Base-by-base conservation (phyloP, 1,140 invertebrate genomes). In the Saxidomus purpurata region DNA sequence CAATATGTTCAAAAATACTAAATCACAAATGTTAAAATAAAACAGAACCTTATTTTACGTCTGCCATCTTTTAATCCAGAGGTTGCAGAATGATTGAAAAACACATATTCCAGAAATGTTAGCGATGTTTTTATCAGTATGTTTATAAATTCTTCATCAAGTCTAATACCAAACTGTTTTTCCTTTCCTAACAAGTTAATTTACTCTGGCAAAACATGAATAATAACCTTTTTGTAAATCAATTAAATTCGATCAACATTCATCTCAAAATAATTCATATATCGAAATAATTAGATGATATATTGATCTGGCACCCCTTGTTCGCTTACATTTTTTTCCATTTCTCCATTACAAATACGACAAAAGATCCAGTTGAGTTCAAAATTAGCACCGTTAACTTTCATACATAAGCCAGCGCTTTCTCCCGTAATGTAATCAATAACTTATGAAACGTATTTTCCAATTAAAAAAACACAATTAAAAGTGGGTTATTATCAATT, bases 391-490 rank as follows among this genome's bases (percentile, higher is more conserved):
- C n/a, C 40, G 74, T 1, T 22, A 43, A 77, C 28, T 52, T 28
- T 28, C 19, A 34, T 25, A 36, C 28, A 76, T 36, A 36, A 52
- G 34, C 28, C 28, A 22, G 28, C 1, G 17, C 11, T 55, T 25
- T 43, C 11, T 28, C 28, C 17, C 9, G n/a, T n/a, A n/a, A 19
- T 52, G 36, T 28, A 79, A 79, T 79, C 76, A 79, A 79, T 79
- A 79, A 22, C 43, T 49, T 36, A 2, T 13, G 40, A 76, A 38
- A 76, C 4, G 17, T 4, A 55, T 59, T 79, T 55, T 19, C 49
- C 28, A 36, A 52, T 34, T 79, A 71, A 71, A 71, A 11, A 76
- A 76, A 79, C 13, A 79, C 31, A 79, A 55, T 79, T 79, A 79
- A 79, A 79, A 36, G 25, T n/a, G n/a, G n/a, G n/a, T n/a, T 34